phyloP scores from a whole-genome alignment of 2,888 invertebrate genomes.

The Drosophila neotestacea region DNA sequence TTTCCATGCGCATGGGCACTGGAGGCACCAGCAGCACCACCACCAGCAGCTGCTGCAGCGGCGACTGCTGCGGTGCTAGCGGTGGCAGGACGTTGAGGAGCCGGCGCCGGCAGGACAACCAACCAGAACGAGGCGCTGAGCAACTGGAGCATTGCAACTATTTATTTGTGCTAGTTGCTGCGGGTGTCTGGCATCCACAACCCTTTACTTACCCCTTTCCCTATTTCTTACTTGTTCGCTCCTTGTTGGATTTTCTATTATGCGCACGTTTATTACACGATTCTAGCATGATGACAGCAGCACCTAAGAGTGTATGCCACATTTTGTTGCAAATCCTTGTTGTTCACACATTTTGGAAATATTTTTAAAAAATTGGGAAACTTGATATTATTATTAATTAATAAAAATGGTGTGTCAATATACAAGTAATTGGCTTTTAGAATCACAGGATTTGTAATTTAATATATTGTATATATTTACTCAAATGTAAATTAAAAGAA shows the following conservation, averaged over 20 bases:
- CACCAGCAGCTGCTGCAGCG: constrained; percentile 16
- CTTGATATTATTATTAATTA: no score
- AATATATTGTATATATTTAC: no score
- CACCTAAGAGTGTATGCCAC: constrained; percentile 62
- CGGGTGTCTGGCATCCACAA: constrained; percentile 32
- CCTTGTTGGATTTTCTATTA: constrained; percentile 71
- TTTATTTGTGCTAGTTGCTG: constrained; percentile 69
- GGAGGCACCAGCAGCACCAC: constrained; percentile 63
- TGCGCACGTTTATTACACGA: constrained; percentile 79
- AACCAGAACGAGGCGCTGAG: constrained; percentile 73
- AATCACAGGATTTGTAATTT: no score
- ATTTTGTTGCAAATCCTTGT: constrained; percentile 34
- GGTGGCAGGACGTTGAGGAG: constrained; percentile 36
- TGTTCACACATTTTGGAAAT: constrained; percentile 6
- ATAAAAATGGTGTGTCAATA: no score
- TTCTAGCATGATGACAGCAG: constrained; percentile 59
- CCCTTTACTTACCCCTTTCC: constrained; percentile 2
- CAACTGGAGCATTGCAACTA: constrained; percentile 76
- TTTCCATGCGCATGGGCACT: constrained; percentile 81
- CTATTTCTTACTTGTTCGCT: not conserved
- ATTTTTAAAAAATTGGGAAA: not conserved
- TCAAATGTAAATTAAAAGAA: no score
- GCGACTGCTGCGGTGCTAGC: constrained; percentile 12
- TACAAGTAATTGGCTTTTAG: no score
- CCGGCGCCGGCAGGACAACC: constrained; percentile 66